Evolutionary conservation across 2,888 invertebrate genomes (phyloP).

Genomic region (Criorhina ranunculi): DNA sequence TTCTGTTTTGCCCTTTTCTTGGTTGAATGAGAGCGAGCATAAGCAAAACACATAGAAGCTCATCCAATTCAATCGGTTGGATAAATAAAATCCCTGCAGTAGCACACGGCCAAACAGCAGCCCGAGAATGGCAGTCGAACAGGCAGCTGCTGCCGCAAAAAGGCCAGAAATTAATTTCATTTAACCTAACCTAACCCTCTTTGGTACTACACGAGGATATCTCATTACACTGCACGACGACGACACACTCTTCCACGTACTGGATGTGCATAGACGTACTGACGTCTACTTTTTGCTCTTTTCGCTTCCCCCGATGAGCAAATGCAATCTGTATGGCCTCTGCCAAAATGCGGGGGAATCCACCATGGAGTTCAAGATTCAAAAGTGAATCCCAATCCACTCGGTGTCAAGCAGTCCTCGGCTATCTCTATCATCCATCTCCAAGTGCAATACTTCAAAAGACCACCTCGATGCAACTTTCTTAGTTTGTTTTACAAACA

Average conservation of each 20-base stretch:
- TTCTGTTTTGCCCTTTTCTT: conserved; percentile 26
- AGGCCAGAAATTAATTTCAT: conserved; percentile 72
- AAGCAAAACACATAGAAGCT: conserved; percentile 61
- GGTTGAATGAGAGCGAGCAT: conserved; percentile 7
- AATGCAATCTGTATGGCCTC: conserved; percentile 25
- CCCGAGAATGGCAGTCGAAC: conserved; percentile 14
- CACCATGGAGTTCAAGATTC: conserved; percentile 16
- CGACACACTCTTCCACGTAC: conserved; percentile 51
- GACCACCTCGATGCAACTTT: conserved; percentile 39
- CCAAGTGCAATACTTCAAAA: conserved; percentile 51
- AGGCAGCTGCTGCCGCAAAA: conserved; percentile 69
- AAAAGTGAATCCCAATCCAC: conserved; percentile 15
- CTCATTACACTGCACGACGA: conserved; percentile 55
- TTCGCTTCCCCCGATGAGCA: conserved; percentile 47
- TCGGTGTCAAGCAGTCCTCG: conserved; percentile 35
- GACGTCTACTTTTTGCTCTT: conserved; percentile 51
- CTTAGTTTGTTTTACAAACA: conserved; percentile 60
- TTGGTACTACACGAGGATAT: conserved; percentile 48
- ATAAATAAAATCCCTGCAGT: conserved; percentile 69
- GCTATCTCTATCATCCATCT: conserved; percentile 58
- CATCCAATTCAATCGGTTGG: conserved; percentile 74
- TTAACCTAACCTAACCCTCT: conserved; percentile 59
- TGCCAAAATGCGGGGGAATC: conserved; percentile 15
- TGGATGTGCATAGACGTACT: conserved; percentile 39
- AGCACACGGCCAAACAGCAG: conserved; percentile 5